Evolutionary conservation across 2,797 vertebrate genomes (phyloP), one percentile per base, ranked within the genome.

Genomic region (Crocodylus rhombifer): DNA sequence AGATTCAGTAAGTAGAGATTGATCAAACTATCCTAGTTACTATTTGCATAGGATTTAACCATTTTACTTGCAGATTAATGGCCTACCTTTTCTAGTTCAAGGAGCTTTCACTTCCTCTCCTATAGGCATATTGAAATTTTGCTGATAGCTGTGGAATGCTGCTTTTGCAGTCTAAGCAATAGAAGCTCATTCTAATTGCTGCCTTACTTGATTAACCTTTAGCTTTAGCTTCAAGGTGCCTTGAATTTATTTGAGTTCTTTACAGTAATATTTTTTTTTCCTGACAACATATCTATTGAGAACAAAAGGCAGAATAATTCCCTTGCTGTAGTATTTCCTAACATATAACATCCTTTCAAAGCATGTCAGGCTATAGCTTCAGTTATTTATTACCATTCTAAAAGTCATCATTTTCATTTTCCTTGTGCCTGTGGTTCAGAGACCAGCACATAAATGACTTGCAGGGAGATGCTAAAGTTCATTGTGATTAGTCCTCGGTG

Each of bases 351-450:
- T 93, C 73, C 77, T 97, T 95, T 84, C 91, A 2, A 14, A 94
- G 81, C 36, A 56, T 64, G 88, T 92, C 95, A 96, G 83, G 62
- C 82, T 93, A 76, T 60, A 92, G 83, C 62, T 95, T 77, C 58
- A 82, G 87, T 96, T 97, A 93, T 92, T 97, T 97, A 96, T 95
- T 88, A 79, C 64, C n/a, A 81, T 69, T 86, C 95, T 92, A 58
- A 55, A 93, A 81, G 82, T 92, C 28, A 80, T 97, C 74, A 82
- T 90, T 97, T 96, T 96, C 95, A 91, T 67, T 97, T 96, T 96
- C 85, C 86, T 76, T 2, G 90, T 76, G 74, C 76, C 10, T 83
- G 74, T 42, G 69, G 62, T 96, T 96, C 77, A 78, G 82, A 94
- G 92, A 84, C 82, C 84, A 88, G 28, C 36, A 60, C 90, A 95